Base-by-base conservation (phyloP, 2,888 invertebrate genomes). In the Ennomos quercinarius region DNA sequence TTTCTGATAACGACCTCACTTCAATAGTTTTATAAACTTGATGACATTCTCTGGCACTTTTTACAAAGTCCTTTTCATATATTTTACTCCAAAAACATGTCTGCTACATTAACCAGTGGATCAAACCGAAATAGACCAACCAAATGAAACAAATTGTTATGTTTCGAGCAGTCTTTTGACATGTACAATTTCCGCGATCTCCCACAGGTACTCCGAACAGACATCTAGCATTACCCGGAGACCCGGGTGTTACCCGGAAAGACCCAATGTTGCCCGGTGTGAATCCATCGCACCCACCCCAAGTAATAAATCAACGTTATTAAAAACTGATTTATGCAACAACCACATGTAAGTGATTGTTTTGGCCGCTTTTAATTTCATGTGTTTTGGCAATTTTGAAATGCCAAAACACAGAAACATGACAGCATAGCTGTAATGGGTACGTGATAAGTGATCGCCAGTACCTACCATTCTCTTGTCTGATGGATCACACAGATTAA, bases 311-410 rank as follows among this genome's bases (percentile, higher is more conserved):
- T 77, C 73, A 72, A 66, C 68, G 71, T 71, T 73, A 76, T 76
- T 73, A 74, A 79, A 78, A 76, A 63, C 68, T 73, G 74, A 78
- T 78, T 74, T 78, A 74, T 75, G 61, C 67, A 71, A 61, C 59
- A 64, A 56, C 60, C 61, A 56, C 62, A 61, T 58, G 57, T 45
- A 9, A 53, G 57, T 53, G 57, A 57, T 44, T 52, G 61, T 57
- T 63, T 59, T 53, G 50, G 40, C 35, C 36, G 52, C 34, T 63
- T 58, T 53, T 63, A 56, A 57, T 57, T 61, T 44, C 39, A 17
- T 52, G 45, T 57, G 44, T 50, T 44, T 27, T 13, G 50, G 49
- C 45, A 54, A 59, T 54, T 54, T 59, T 37, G 46, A 41, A n/a
- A n/a, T n/a, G n/a, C n/a, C n/a, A n/a, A n/a, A n/a, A n/a, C n/a